Evolutionary conservation across 2,888 invertebrate species (phyloP), one percentile per base, ranked within the genome.

Genomic region (Onchidella celtica): DNA sequence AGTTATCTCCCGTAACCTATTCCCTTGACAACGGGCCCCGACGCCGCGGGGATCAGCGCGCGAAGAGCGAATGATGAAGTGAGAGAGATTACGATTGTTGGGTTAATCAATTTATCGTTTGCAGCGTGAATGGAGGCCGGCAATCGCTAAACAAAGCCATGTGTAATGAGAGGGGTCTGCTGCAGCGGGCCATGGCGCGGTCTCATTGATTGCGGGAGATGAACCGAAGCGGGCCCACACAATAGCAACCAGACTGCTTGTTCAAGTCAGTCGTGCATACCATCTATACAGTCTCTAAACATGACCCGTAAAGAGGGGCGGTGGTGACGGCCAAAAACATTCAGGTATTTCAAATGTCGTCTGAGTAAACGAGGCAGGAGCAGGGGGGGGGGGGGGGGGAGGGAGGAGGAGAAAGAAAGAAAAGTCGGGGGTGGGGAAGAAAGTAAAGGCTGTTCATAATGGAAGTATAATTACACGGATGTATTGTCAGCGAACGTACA

Each of bases 371-470:
- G n/a, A n/a, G n/a, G n/a, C n/a, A n/a, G n/a, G n/a, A 27, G 61
- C 17, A 61, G 4, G 70, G n/a, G 72, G 38, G n/a, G 47, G 29
- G 72, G 21, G 70, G 29, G 61, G 32, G 38, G 34, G 79, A 38
- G 34, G 27, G 72, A 21, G 38, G 40, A 32, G 32, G 78, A 69
- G 40, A 29, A 34, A 61, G 61, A 24, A 34, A 32, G 59, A 34
- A 34, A 34, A 27, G n/a, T 29, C 3, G 59, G 9, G 36, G 9
- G 74, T 32, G 74, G 9, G 40, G 14, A 36, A 40, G 36, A 17
- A 9, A 9, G 36, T 11, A 57, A 6, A 24, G 24, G 55, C n/a
- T n/a, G n/a, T n/a, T n/a, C n/a, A n/a, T n/a, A n/a, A n/a, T n/a
- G n/a, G n/a, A n/a, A n/a, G n/a, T n/a, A n/a, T n/a, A n/a, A n/a